Percentiles rank a stretch among this genome's conserved stretches.
Conservation (phyloP, 1,140 invertebrate species). For the Rhopalosiphum maidis region DNA sequence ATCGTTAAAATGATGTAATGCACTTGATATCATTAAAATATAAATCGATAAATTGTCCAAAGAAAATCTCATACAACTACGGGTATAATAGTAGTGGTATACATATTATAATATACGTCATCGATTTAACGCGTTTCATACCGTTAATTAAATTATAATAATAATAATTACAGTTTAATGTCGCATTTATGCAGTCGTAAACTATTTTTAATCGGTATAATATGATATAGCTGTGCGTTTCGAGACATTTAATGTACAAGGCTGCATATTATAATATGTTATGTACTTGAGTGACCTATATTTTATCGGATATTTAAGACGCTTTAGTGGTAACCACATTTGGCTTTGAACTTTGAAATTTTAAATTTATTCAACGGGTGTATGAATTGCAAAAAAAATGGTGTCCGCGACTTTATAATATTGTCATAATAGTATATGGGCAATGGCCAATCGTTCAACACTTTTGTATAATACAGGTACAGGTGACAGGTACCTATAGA, state of each 20-base stretch:
- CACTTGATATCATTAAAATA: not conserved
- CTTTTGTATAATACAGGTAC: not conserved
- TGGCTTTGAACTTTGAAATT: not conserved
- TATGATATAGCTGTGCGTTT: not conserved
- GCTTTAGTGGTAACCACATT: not conserved
- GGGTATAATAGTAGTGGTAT: not conserved
- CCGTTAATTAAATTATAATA: not conserved
- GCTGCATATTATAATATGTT: not conserved
- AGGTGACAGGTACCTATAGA: not conserved
- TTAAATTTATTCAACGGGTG: not conserved
- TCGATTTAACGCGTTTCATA: not conserved
- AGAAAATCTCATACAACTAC: not conserved
- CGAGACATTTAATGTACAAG: not conserved
- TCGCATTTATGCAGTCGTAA: not conserved
- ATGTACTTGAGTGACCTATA: not conserved
- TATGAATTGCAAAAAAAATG: not conserved
- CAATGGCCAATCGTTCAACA: not conserved
- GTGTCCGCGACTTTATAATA: not conserved
- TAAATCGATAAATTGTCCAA: not conserved
- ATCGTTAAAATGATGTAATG: not conserved
- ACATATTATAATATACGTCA: not conserved
- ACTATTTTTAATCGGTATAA: not conserved
- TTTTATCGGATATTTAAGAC: not conserved
- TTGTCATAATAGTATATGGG: not conserved
- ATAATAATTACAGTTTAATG: slow-evolving; percentile 17